phyloP scores from a whole-genome alignment of 2,113 vertebrate species.

The Pedetes capensis region DNA sequence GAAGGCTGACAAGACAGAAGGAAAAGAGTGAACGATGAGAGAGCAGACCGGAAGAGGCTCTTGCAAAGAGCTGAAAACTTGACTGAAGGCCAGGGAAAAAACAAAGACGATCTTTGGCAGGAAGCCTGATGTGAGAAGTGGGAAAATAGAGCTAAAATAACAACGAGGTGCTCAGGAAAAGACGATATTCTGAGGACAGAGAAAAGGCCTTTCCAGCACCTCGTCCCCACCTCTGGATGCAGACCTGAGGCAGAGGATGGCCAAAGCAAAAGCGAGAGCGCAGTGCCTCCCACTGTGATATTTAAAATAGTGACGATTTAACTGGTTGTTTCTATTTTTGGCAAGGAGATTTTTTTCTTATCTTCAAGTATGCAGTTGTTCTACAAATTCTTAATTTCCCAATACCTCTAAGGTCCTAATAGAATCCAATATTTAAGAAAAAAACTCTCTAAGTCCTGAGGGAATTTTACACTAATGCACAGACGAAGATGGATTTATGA shows the following conservation, averaged over 20 bases:
- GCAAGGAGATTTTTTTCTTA: not conserved
- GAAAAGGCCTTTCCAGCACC: not conserved
- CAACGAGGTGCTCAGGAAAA: not conserved
- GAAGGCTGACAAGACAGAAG: conserved; percentile 68
- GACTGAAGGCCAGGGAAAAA: conserved; percentile 55
- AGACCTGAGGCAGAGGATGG: no score
- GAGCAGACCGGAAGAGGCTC: conserved; percentile 42
- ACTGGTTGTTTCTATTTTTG: conserved; percentile 30
- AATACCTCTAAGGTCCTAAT: not conserved
- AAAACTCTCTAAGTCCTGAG: not conserved
- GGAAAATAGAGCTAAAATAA: not conserved
- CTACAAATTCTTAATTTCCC: conserved; percentile 53
- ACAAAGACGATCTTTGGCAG: conserved; percentile 57
- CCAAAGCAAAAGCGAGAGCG: rapidly evolving
- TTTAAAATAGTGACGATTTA: not conserved
- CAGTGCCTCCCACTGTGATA: not conserved
- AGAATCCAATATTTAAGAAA: conserved; percentile 39
- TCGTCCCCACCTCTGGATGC: not conserved
- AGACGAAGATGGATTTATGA: not conserved
- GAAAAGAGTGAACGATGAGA: conserved; percentile 17
- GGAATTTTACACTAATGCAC: not conserved
- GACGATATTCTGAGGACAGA: not conserved
- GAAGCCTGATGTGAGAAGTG: conserved; percentile 20
- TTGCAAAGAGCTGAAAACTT: conserved; percentile 44
- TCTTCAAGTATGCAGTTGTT: not conserved